Evolutionary conservation across 37 sponge, comb jelly and placozoan genomes (phyloP), one percentile per base, ranked within the genome.

Genomic region (Oopsacas minuta): DNA sequence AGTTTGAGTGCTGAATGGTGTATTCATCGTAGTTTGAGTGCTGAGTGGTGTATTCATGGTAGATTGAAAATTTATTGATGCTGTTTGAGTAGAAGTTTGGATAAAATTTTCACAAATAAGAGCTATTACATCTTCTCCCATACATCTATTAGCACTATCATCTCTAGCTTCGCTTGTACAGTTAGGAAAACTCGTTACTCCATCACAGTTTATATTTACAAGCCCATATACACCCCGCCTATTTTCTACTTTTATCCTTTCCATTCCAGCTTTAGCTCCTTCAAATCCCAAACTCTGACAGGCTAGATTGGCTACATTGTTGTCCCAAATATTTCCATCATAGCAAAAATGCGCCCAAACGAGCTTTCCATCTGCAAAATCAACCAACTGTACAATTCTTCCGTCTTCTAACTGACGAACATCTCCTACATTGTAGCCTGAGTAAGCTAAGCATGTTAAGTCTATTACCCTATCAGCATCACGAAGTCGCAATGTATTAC

Each of bases 211-310:
- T 32, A 61, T 61, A 61, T 12, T n/a, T 12, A 61, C 20, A 32
- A 61, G 30, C 7, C 75, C 75, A 61, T 61, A 61, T 7, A 12
- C 49, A 42, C 49, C 12, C 49, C 15, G 8, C 12, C 15, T 15
- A 15, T 17, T 15, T 42, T 42, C 49, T 42, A 8, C 15, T 15
- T 17, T 42, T 17, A 17, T 17, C 12, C 15, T 42, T 15, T 42
- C 49, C 15, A 42, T 42, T 42, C 49, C 49, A 42, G 5, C 30
- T 3, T 61, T 61, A 10, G 28, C 75, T 61, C 75, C 22, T 32
- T 61, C 75, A 61, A 61, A 61, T 3, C 75, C 75, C 75, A 61
- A 34, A 61, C 75, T 61, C 75, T 61, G 7, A 12, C 75, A 61
- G 1, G 75, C 75, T 61, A 61, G 28, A 25, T 61, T 34, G 1